Conservation (phyloP, 2,888 invertebrate species). For the Stegana nigrithorax region DNA sequence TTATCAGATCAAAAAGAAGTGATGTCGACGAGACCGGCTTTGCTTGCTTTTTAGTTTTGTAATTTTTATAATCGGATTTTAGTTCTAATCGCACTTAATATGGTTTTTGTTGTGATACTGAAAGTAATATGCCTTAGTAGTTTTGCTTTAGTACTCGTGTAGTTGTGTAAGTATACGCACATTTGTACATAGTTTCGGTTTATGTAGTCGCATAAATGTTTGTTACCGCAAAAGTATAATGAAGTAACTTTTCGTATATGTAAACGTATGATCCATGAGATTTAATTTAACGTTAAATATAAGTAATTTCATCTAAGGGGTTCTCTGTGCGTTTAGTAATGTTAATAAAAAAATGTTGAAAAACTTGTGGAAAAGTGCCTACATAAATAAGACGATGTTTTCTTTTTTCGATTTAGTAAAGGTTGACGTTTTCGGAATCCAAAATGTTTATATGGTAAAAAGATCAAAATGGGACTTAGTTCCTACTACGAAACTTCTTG, state of each 20-base stretch:
- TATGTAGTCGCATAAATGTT: too few relatives aligned
- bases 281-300: slow-evolving; percentile 5
- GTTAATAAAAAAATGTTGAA: not conserved
- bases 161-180: slow-evolving; percentile 9
- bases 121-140: slow-evolving; percentile 42
- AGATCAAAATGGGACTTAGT: too few relatives aligned
- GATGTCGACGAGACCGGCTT: too few relatives aligned
- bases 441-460: too few relatives aligned
- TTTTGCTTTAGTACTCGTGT: slow-evolving; percentile 31
- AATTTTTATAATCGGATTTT: slow-evolving; percentile 40
- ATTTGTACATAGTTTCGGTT: slow-evolving; percentile 11
- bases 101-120: slow-evolving; percentile 57
- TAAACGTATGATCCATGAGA: not conserved
- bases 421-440: too few relatives aligned
- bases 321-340: not conserved
- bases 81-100: slow-evolving; percentile 3
- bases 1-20: slow-evolving; percentile 57
- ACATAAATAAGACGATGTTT: too few relatives aligned
- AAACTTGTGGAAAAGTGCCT: too few relatives aligned
- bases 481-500: too few relatives aligned
- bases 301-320: slow-evolving; percentile 10
- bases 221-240: too few relatives aligned
- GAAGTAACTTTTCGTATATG: too few relatives aligned
- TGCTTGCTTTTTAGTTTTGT: slow-evolving; percentile 32
- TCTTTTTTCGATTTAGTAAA: too few relatives aligned